phyloP scores from a whole-genome alignment of 2,797 vertebrate species.

The Poecilia velifera region DNA sequence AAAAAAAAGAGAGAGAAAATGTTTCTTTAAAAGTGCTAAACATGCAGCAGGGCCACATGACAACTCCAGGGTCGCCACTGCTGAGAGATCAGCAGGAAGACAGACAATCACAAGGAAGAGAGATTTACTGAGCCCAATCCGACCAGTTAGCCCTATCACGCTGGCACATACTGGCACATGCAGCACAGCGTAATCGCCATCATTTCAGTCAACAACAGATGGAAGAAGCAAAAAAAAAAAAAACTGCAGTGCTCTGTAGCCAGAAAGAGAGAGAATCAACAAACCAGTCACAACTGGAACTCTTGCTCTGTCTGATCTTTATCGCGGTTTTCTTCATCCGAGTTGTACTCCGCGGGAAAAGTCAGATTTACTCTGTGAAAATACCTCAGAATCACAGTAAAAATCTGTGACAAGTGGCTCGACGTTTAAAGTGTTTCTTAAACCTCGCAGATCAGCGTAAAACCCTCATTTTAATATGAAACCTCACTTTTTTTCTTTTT shows the following conservation, averaged over 20 bases:
- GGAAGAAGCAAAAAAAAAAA: background rate
- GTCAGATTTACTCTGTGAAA: background rate
- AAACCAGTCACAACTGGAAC: background rate
- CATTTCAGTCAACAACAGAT: constrained; percentile 4
- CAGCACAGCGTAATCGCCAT: background rate
- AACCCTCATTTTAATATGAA: background rate
- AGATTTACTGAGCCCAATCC: background rate
- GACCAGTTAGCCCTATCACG: background rate
- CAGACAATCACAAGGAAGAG: background rate
- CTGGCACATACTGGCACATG: background rate
- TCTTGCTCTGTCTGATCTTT: background rate
- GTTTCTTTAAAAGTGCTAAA: background rate
- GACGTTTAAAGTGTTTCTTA: background rate
- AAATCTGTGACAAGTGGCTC: background rate
- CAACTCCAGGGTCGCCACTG: too few relatives aligned
- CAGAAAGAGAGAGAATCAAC: background rate
- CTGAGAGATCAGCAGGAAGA: background rate
- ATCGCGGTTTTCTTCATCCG: background rate
- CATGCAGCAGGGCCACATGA: background rate
- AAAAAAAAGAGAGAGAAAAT: background rate
- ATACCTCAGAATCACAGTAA: background rate
- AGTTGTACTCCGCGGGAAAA: background rate
- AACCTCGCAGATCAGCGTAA: background rate
- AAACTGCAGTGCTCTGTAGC: background rate
- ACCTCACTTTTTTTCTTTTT: background rate